phyloP scores from a whole-genome alignment of 2,888 invertebrate species.

The Sinopyrophorus schimmeli region DNA sequence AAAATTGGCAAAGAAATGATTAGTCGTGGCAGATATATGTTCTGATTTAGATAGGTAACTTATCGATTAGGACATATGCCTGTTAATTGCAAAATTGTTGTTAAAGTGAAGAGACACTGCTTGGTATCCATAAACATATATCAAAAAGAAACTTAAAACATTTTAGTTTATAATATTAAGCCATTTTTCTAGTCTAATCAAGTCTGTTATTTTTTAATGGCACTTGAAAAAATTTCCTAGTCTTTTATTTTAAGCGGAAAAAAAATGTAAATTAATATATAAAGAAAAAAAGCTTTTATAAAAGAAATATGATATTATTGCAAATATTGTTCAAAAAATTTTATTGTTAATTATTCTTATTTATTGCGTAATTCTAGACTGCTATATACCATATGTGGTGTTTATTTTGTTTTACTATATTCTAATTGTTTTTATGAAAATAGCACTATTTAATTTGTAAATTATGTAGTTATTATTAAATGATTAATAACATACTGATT shows the following conservation, averaged over 20 bases:
- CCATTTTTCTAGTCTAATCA: constrained; percentile 26
- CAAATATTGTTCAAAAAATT: constrained; percentile 16
- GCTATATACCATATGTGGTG: constrained; percentile 45
- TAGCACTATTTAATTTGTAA: constrained; percentile 49
- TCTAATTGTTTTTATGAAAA: constrained; percentile 45
- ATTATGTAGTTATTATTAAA: constrained; percentile 38
- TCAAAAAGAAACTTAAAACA: constrained; percentile 13
- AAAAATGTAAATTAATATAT: constrained; percentile 20
- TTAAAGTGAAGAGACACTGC: constrained; percentile 21
- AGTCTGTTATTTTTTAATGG: constrained; percentile 27
- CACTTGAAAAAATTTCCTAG: constrained; percentile 27
- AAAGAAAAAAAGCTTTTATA: constrained; percentile 23
- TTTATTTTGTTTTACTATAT: constrained; percentile 41
- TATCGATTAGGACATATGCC: neutral
- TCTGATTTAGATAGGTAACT: neutral
- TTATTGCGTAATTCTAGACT: constrained; percentile 46
- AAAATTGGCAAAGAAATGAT: constrained; percentile 6
- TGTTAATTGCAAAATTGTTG: constrained; percentile 7
- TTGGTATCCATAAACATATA: constrained; percentile 22
- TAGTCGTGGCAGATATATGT: constrained; percentile 11
- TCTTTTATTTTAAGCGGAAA: constrained; percentile 24
- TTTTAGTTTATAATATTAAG: constrained; percentile 17
- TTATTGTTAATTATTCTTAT: constrained; percentile 28
- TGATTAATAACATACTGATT: constrained; percentile 24
- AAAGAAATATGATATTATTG: constrained; percentile 23